Evolutionary conservation across 2,113 vertebrate species (phyloP), one percentile per base, ranked within the genome.

Genomic region (Bettongia penicillata): DNA sequence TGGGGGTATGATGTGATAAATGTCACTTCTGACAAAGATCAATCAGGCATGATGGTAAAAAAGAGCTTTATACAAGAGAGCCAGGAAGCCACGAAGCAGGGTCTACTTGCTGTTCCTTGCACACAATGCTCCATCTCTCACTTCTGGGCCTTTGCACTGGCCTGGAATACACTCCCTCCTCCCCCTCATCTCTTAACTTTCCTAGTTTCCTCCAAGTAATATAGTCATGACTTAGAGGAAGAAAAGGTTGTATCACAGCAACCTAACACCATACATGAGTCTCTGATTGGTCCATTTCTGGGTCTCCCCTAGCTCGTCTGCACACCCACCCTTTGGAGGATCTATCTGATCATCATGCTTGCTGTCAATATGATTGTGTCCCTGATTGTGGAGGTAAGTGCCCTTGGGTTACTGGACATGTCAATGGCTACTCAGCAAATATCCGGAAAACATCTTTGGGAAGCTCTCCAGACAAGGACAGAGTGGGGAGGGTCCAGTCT

Each of bases 311-410:
- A 99, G 99, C 98, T 99, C 0, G 98, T 99, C 52, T 99, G 99
- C 91, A 99, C 98, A 0, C 99, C 99, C 22, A 89, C 93, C 53
- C 51, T 4, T 0, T 99, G 99, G 99, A 96, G 98, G 92, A 92
- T 98, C 94, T 98, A 98, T 96, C 97, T 99, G 49, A 68, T 99
- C 25, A 37, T 97, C 51, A 98, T 99, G 98, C 97, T 99, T 47
- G 89, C 95, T 95, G 97, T 98, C 96, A 98, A 98, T 94, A 95
- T 99, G 26, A 93, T 97, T 0, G 97, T 98, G 95, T 98, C 98
- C 61, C 92, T 99, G 11, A 0, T 98, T 12, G 97, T 98, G 0
- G 99, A 99, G 99, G 99, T 99, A 94, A 98, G 98, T 93, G 52
- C 31, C 25, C 16, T 90, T 31, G 23, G 24, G 0, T 90, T 90